Evolutionary conservation across 2,113 vertebrate species (phyloP).

Genomic region (Rhinoptilus africanus): DNA sequence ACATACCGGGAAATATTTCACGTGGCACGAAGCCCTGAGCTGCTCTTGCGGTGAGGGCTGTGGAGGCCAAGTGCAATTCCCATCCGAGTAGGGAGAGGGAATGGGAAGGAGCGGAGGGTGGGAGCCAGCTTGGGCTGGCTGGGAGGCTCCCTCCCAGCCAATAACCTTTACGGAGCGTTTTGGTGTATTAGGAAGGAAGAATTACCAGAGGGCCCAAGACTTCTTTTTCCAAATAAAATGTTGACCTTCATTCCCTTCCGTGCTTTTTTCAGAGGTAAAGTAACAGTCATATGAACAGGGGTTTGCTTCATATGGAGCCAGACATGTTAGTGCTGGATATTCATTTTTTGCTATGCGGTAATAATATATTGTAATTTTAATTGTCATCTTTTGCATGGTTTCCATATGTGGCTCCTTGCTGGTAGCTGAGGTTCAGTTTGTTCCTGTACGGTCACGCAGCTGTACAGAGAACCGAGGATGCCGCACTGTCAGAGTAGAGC

Average conservation of each 20-base stretch:
- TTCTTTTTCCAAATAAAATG: not conserved
- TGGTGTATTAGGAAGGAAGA: not conserved
- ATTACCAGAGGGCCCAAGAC: not conserved
- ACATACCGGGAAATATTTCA: constrained; percentile 22
- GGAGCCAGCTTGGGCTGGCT: not conserved
- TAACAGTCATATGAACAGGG: not conserved
- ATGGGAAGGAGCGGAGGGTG: not conserved
- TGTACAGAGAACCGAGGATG: not conserved
- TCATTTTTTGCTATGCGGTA: not conserved
- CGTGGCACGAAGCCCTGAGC: not conserved
- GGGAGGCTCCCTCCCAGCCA: not conserved
- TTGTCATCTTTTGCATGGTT: not conserved
- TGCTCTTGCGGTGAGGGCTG: not conserved
- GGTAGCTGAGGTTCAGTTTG: not conserved
- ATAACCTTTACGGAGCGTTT: not conserved
- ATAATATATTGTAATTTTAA: not conserved
- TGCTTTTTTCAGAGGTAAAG: not conserved
- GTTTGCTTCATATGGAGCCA: not conserved
- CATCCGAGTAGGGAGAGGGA: not conserved
- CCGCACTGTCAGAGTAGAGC: rapidly evolving
- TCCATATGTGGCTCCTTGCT: not conserved
- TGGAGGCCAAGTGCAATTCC: not conserved
- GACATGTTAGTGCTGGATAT: not conserved
- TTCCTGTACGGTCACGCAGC: not conserved
- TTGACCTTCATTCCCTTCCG: not conserved